Conservation (phyloP, 2,797 vertebrate genomes). For the Ispidina picta region DNA sequence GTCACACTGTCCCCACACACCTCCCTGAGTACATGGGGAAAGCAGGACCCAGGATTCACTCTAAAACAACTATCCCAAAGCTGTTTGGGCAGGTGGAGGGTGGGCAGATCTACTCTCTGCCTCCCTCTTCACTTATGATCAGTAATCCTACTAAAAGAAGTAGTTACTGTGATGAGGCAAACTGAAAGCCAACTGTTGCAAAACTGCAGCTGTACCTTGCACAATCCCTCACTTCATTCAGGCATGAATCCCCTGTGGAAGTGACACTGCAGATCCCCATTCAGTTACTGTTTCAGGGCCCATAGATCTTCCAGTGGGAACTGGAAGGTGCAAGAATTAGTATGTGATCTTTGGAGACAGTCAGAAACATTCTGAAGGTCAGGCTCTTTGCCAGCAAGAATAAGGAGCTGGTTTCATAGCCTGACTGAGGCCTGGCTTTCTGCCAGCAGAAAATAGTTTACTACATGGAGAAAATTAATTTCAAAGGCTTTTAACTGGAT, state of each 20-base stretch:
- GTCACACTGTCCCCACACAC: neutral
- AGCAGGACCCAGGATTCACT: neutral
- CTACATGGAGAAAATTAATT: slow-evolving; percentile 32
- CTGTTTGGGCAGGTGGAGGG: no score
- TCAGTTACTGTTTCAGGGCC: neutral
- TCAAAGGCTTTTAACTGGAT: slow-evolving; percentile 42
- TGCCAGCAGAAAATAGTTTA: neutral
- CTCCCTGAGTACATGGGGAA: accelerated
- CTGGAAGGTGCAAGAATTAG: neutral
- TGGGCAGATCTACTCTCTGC: neutral
- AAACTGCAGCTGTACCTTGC: neutral
- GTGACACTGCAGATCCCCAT: neutral
- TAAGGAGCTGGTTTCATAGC: neutral
- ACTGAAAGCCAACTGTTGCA: neutral
- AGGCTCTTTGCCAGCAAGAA: neutral
- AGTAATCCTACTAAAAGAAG: neutral
- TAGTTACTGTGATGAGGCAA: accelerated
- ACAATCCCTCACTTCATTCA: neutral
- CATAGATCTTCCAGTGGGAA: neutral
- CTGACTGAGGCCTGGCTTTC: neutral
- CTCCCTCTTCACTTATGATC: neutral
- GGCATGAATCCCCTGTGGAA: accelerated
- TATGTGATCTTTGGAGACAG: neutral
- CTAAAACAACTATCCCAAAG: neutral
- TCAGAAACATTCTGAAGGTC: neutral